Evolutionary conservation across 2,888 invertebrate species (phyloP), one percentile per base, ranked within the genome.

Genomic region (Lomographa bimaculata): DNA sequence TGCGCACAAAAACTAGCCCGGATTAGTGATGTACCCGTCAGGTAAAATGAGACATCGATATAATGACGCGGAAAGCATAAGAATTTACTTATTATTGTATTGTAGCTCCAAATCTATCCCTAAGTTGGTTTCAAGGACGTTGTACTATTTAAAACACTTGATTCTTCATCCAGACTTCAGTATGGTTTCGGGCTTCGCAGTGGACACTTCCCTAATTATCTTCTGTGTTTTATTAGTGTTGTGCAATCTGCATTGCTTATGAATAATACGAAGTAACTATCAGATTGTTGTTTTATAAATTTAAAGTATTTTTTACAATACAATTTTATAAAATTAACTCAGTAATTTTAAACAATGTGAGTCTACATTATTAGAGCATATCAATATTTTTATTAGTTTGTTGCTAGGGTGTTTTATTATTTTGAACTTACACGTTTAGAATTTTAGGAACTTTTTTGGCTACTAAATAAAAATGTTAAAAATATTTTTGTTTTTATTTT

Each of bases 121-220:
- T 18, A 9, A 16, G 30, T 20, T 75, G 72, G 78, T 60, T 64
- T 69, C 81, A 86, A 85, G 84, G 84, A 79, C 82, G 67, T 67
- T 68, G 66, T 64, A 77, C 74, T 79, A 72, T 83, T 89, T 86
- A 84, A 82, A 84, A 81, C 71, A 70, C 77, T 74, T 60, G 78
- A 56, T 62, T 67, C 75, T 69, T 64, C 66, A 77, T 81, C 82
- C 83, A 76, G 82, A 75, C 78, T 78, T 85, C 86, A 87, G 86
- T 87, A 73, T 78, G 70, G 76, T 74, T 81, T 80, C 64, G 76
- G 72, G 67, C 79, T 71, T 75, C 82, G 76, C 39, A 50, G 76
- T 71, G 77, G 60, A 67, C 79, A 74, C 79, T 79, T 76, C 74
- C 64, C 54, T 53, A 64, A 51, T 48, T 55, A 43, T 34, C 41